Evolutionary conservation across 1,140 invertebrate species (phyloP), one percentile per base, ranked within the genome.

Genomic region (Drosophila serrata): DNA sequence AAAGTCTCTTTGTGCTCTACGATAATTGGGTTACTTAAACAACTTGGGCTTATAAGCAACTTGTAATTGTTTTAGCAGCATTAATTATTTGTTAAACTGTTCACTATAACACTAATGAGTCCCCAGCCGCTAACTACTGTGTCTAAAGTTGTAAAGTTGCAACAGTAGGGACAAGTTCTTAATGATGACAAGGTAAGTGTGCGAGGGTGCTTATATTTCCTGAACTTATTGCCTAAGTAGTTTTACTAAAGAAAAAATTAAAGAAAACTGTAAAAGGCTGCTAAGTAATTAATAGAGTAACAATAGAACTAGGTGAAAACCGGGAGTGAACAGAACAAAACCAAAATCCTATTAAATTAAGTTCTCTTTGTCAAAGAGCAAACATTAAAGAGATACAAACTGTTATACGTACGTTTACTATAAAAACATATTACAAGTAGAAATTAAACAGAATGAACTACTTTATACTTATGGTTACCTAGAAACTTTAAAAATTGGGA

Each of bases 41-140:
- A 7, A 46, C 69, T 51, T 45, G 2, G 19, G 11, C 17, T 31
- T 49, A 13, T 22, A 22, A 35, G 12, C 15, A 49, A 27, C n/a
- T 39, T 55, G 19, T 19, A 17, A 65, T 40, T 49, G 24, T 55
- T 24, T 37, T 37, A n/a, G 22, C 42, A 27, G 29, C 8, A 39
- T 27, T 80, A 72, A 88, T 69, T 49, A 75, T 51, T 87, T 77
- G 64, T 78, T 78, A 78, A 88, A 88, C 68, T 82, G 68, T 70
- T 88, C 42, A 70, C 84, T 78, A 88, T 76, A 53, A 58, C 63
- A 51, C 29, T 80, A 87, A 87, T 78, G 27, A 82, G 79, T 53
- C 43, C 24, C 29, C 13, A 22, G 51, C 40, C 39, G 46, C 57
- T 22, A 67, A 61, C 24, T 58, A 29, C 19, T 12, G 15, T 15